Evolutionary conservation across 30 jellyfish, hydroid and myxozoan species (phyloP).

Genomic region (Haliclystus octoradiatus): DNA sequence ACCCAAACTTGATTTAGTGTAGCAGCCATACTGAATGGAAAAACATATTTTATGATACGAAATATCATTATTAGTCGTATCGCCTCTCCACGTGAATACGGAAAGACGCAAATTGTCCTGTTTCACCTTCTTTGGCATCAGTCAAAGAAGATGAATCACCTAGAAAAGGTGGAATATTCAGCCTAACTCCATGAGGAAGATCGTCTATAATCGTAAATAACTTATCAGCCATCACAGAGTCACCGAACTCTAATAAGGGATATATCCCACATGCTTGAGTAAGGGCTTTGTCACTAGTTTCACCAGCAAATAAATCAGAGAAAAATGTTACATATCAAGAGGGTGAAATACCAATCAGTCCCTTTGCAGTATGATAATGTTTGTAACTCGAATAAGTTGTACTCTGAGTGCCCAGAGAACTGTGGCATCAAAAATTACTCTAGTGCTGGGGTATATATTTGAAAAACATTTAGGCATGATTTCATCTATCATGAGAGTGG

Average conservation of each 20-base stretch:
- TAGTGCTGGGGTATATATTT: constrained; percentile 15
- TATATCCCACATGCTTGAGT: too few species aligned
- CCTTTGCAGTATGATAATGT: constrained; percentile 20
- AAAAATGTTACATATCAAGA: too few species aligned
- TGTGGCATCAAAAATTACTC: constrained; percentile 5
- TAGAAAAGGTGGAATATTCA: too few species aligned
- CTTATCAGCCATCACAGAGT: too few species aligned
- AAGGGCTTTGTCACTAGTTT: too few species aligned
- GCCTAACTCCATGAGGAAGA: constrained; percentile 1
- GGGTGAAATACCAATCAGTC: too few species aligned
- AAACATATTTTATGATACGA: background rate
- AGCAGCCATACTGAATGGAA: constrained; percentile 22
- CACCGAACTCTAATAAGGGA: too few species aligned
- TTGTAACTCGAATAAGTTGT: constrained; percentile 14
- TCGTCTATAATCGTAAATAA: too few species aligned
- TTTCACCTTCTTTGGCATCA: constrained; percentile 11
- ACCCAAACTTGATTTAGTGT: constrained; percentile 15
- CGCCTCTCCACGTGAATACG: too few species aligned
- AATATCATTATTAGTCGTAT: constrained; percentile 9
- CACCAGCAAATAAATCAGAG: too few species aligned
- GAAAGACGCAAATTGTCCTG: constrained; percentile 11
- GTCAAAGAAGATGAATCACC: constrained; percentile 18
- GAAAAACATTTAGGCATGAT: too few species aligned
- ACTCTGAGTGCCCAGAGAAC: constrained; percentile 19
- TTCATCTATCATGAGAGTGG: background rate